A percentile compares a stretch with the other conserved stretches of the same genome.
These are phyloP conservation scores for Zophobas atratus DNA, from an alignment of 1,140 invertebrate genomes.

Conservation along the genomic window DNA sequence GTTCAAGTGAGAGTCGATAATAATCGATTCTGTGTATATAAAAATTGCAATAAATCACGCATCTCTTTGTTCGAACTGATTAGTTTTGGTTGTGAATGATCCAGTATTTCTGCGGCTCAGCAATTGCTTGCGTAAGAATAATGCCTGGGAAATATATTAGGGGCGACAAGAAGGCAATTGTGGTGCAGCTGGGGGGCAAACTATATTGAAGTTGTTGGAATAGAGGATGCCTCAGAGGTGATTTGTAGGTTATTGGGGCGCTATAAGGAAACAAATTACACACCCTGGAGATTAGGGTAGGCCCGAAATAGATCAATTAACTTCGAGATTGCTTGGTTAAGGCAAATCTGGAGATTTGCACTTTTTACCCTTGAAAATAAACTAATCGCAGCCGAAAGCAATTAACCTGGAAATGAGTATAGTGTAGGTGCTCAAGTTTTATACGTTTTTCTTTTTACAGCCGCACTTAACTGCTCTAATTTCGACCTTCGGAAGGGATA, in stretches of 20 bases:
- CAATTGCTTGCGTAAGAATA: neutral
- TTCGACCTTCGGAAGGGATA: slow-evolving; percentile 34
- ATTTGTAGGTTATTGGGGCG: slow-evolving; percentile 42
- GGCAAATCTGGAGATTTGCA: slow-evolving; percentile 20
- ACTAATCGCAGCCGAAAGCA: slow-evolving; percentile 10
- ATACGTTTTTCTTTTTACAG: slow-evolving; percentile 31
- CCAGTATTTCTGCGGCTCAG: too few relatives aligned
- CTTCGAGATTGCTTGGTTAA: slow-evolving; percentile 36
- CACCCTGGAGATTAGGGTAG: slow-evolving; percentile 35
- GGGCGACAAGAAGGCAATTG: slow-evolving; percentile 32
- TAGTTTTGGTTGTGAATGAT: too few relatives aligned
- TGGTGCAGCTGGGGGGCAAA: slow-evolving; percentile 32
- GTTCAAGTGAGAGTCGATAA: too few relatives aligned
- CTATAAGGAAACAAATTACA: slow-evolving; percentile 41
- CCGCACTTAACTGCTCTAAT: slow-evolving; percentile 27
- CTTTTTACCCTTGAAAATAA: slow-evolving; percentile 26
- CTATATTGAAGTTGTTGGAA: slow-evolving; percentile 38
- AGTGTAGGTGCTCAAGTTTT: slow-evolving; percentile 22
- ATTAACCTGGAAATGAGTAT: neutral
- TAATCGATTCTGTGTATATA: too few relatives aligned
- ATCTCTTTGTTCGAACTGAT: too few relatives aligned
- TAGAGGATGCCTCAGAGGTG: slow-evolving; percentile 39
- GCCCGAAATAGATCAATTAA: slow-evolving; percentile 41
- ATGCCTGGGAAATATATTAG: slow-evolving; percentile 21
- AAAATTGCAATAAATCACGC: too few relatives aligned